Percentiles rank a stretch among this genome's conserved stretches.
Evolutionary conservation across 1,140 invertebrate species (phyloP).

Genomic region (Phenacoccus solenopsis): DNA sequence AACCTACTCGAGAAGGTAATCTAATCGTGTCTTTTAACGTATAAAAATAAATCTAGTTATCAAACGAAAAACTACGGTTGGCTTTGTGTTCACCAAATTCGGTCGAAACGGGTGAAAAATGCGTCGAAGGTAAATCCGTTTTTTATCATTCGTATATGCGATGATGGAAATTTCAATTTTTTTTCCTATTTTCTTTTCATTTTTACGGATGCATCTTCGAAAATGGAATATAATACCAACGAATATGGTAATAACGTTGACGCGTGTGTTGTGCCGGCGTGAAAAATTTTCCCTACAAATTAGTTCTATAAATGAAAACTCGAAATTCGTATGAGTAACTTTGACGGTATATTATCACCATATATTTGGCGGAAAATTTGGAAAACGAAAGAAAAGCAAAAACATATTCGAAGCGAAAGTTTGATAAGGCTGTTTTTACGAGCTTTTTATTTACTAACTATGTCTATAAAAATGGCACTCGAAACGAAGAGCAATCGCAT

Average conservation of each 20-base stretch:
- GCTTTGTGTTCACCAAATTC: not conserved
- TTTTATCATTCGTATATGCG: not conserved
- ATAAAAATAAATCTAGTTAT: not conserved
- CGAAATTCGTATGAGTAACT: too few relatives aligned
- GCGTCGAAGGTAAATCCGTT: not conserved
- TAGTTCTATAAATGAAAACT: not conserved
- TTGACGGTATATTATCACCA: too few relatives aligned
- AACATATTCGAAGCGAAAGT: not conserved
- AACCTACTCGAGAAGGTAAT: not conserved
- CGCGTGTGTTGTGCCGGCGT: not conserved
- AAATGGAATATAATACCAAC: too few relatives aligned
- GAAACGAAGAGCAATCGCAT: not conserved
- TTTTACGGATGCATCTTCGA: too few relatives aligned
- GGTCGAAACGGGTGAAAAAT: not conserved
- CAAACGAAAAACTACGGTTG: not conserved
- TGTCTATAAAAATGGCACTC: not conserved
- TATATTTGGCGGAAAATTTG: not conserved
- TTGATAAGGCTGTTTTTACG: not conserved
- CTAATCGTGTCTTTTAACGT: not conserved
- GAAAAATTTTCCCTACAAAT: not conserved
- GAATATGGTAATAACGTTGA: too few relatives aligned
- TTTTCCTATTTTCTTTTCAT: too few relatives aligned
- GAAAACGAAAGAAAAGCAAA: not conserved
- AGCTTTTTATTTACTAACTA: too few relatives aligned
- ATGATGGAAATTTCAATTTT: too few relatives aligned